phyloP scores from a whole-genome alignment of 2,797 vertebrate species.

The Bufotes viridis region DNA sequence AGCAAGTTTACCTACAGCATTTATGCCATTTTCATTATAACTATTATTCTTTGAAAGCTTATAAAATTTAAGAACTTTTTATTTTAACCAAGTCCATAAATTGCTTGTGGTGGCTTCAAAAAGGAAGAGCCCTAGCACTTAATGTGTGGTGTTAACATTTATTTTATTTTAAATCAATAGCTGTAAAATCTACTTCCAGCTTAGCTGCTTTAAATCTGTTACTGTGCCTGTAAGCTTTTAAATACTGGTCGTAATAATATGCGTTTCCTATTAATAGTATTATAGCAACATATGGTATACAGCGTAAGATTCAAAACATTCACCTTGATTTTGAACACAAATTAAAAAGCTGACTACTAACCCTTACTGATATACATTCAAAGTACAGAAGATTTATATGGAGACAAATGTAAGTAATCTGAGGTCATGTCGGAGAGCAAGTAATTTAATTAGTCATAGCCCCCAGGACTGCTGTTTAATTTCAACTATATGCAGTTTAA shows the following conservation, averaged over 20 bases:
- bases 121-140: not conserved
- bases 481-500: conserved; percentile 30
- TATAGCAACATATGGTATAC: not conserved
- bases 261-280: not conserved
- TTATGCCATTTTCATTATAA: not conserved
- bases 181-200: conserved; percentile 10
- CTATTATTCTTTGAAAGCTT: not conserved
- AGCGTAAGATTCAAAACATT: not conserved
- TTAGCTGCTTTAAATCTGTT: not conserved
- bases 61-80: conserved; percentile 4
- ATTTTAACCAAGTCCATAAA: conserved; percentile 24
- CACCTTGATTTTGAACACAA: not conserved
- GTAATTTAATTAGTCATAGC: conserved; percentile 20
- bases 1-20: not conserved
- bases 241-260: not conserved
- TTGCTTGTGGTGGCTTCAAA: not conserved
- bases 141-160: conserved; percentile 15
- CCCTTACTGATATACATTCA: not conserved
- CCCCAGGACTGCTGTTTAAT: conserved; percentile 18
- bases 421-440: conserved; percentile 10
- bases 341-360: not conserved
- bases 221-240: not conserved
- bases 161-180: conserved; percentile 43
- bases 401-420: conserved; percentile 25
- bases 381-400: not conserved